Conservation (phyloP, 23 tunicate species). For the Phallusia fumigata region DNA sequence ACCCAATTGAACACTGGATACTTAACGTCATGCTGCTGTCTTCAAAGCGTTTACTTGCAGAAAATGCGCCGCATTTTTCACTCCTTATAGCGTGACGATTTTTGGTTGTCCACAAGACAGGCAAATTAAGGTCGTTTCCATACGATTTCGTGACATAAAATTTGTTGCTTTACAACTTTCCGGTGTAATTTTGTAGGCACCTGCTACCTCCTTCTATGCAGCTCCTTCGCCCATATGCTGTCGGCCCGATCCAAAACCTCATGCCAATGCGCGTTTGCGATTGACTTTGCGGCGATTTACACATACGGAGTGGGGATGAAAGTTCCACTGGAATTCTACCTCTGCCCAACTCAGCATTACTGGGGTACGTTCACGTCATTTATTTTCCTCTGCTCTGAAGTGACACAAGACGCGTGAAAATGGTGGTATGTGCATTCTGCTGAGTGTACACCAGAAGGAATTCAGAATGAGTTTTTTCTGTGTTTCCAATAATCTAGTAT, state of each 20-base stretch:
- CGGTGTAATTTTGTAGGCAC: neutral
- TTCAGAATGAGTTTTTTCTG: too few species aligned
- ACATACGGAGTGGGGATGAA: constrained; percentile 11
- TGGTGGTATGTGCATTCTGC: neutral
- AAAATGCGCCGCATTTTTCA: too few species aligned
- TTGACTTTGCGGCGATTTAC: constrained; percentile 42
- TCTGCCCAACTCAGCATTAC: constrained; percentile 25
- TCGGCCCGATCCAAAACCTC: neutral
- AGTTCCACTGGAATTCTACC: constrained; percentile 31
- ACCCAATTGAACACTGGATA: too few species aligned
- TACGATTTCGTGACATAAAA: too few species aligned
- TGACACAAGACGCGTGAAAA: neutral
- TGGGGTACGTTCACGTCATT: constrained; percentile 1
- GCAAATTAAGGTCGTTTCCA: too few species aligned
- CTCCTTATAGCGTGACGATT: too few species aligned
- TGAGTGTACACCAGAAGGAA: neutral
- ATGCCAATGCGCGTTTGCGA: neutral
- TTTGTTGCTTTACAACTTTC: too few species aligned
- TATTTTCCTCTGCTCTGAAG: neutral
- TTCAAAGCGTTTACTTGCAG: too few species aligned
- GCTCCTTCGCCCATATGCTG: neutral
- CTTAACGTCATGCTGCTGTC: too few species aligned
- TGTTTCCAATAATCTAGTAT: neutral
- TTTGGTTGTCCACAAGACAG: too few species aligned
- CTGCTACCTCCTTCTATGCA: constrained; percentile 13